Evolutionary conservation across 1,140 invertebrate genomes (phyloP), one percentile per base, ranked within the genome.

Genomic region (Drusus annulatus): DNA sequence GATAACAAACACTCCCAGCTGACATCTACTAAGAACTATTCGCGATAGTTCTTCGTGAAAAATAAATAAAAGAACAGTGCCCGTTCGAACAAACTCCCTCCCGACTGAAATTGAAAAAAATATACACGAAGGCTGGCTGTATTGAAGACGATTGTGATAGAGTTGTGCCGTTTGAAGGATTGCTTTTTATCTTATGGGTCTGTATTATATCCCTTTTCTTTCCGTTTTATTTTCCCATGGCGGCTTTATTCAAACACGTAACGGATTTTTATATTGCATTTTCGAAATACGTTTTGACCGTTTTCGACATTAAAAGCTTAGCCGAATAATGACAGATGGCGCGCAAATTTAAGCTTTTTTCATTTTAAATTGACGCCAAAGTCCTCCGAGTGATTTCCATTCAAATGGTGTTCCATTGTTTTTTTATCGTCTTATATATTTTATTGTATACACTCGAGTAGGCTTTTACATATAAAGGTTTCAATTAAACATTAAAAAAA

Each of bases 41-140:
- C 71, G 69, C 75, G 77, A 36, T 69, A 78, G 63, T 80, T 76
- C 75, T 68, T 65, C 54, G 45, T 36, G 56, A 52, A 63, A 68
- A 77, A 76, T 65, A 82, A 79, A 69, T 71, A 82, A 81, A 69
- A 82, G 71, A 75, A 80, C 54, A 68, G 50, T 45, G 50, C 36
- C 79, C 52, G 60, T 28, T 68, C n/a, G 62, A 62, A 80, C 25
- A 17, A 45, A 65, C 68, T 58, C 60, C 79, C 31, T 75, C 36
- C 78, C 45, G 52, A 21, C 25, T 69, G 58, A 75, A 69, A 80
- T 80, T 80, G 79, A 62, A 76, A 80, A 71, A 71, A 71, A 71
- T 63, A 63, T 19, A 3, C 60, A 3, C 5, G 19, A 21, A 25
- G 36, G 36, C 19, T 19, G 45, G 50, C 36, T 71, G 36, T 51